A percentile compares a stretch with the other conserved stretches of the same genome.
Conservation (phyloP, 2,888 invertebrate genomes). For the Elaeidobius kamerunicus region DNA sequence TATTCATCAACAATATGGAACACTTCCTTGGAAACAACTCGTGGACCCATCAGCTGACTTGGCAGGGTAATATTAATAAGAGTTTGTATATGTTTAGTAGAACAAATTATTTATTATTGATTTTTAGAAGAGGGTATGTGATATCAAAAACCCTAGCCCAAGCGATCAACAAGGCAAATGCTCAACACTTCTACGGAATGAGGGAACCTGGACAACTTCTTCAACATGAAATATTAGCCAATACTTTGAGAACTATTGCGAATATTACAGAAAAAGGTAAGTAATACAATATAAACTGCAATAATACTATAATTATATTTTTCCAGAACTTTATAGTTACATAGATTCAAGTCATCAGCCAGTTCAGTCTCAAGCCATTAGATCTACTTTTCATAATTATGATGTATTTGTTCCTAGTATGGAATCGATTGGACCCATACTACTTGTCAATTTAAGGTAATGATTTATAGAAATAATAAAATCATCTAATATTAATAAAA, state of each 20-base stretch:
- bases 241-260: slow-evolving; percentile 55
- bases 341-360: slow-evolving; percentile 41
- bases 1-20: slow-evolving; percentile 57
- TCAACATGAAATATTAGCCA: slow-evolving; percentile 53
- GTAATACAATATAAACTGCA: neutral
- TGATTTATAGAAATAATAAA: neutral
- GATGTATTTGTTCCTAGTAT: slow-evolving; percentile 45
- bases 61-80: slow-evolving; percentile 50
- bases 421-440: slow-evolving; percentile 40
- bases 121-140: slow-evolving; percentile 51
- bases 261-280: slow-evolving; percentile 48
- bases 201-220: slow-evolving; percentile 51
- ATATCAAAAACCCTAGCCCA: slow-evolving; percentile 52
- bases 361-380: slow-evolving; percentile 37
- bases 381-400: slow-evolving; percentile 41
- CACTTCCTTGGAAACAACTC: slow-evolving; percentile 58
- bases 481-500: neutral
- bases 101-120: no score
- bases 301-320: slow-evolving; percentile 18
- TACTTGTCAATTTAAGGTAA: slow-evolving; percentile 40
- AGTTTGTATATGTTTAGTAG: no score
- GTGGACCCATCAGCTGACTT: slow-evolving; percentile 58
- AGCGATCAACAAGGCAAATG: slow-evolving; percentile 48
- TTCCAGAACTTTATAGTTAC: slow-evolving; percentile 47
- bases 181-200: slow-evolving; percentile 48